These are phyloP conservation scores for Zeus faber DNA, from an alignment of 2,113 vertebrate species.

Conservation along the genomic window DNA sequence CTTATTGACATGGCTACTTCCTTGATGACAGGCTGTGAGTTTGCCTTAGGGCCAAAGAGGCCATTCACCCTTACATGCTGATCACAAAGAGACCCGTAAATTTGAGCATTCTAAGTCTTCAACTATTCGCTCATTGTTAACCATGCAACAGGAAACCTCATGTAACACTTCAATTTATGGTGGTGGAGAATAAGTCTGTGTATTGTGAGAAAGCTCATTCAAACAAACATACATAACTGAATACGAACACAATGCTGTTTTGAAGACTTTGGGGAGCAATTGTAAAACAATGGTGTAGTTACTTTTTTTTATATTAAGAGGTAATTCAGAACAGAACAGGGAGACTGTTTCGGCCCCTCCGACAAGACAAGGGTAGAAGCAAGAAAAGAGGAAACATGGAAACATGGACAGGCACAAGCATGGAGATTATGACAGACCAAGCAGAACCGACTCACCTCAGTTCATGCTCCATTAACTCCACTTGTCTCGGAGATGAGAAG, in stretches of 20 bases:
- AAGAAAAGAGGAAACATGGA: constrained; percentile 41
- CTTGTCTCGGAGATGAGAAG: constrained; percentile 31
- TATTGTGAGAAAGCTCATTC: constrained; percentile 19
- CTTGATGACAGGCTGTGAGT: constrained; percentile 32
- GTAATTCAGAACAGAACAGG: constrained; percentile 39
- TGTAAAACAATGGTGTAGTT: constrained; percentile 36
- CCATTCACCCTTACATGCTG: constrained; percentile 29
- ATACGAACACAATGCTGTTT: constrained; percentile 8
- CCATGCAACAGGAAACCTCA: constrained; percentile 48
- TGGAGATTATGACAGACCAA: constrained; percentile 33
- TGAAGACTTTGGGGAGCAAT: not conserved
- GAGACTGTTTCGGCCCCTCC: constrained; percentile 40
- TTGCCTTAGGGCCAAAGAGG: constrained; percentile 20
- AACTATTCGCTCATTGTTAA: constrained; percentile 50
- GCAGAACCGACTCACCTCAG: constrained; percentile 31
- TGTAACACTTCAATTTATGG: constrained; percentile 25
- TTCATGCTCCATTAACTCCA: constrained; percentile 21
- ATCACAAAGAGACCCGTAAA: constrained; percentile 39
- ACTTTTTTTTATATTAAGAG: constrained; percentile 28
- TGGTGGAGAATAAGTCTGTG: constrained; percentile 18
- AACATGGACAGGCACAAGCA: constrained; percentile 37
- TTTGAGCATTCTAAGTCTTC: constrained; percentile 23
- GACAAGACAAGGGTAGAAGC: constrained; percentile 10
- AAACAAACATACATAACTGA: not conserved
- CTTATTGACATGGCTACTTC: constrained; percentile 28